A percentile compares a stretch with the other conserved stretches of the same genome.
Conservation (phyloP, 2,113 vertebrate species). For the Myotis brandtii region DNA sequence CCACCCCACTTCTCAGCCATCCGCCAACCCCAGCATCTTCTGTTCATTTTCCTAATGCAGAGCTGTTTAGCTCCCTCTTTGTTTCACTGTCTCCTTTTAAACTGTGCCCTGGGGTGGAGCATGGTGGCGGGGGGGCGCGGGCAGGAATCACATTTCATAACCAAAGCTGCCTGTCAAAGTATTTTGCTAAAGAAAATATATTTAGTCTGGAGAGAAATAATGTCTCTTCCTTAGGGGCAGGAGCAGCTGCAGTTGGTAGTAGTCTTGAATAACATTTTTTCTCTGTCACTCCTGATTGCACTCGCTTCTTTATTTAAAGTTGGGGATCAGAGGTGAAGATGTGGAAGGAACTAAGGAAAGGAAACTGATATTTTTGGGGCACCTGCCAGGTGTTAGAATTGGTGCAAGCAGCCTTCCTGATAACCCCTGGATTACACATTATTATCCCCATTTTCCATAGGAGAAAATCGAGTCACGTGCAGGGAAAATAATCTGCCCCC, state of each 20-base stretch:
- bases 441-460: neutral
- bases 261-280: conserved; percentile 44
- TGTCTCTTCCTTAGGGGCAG: conserved; percentile 59
- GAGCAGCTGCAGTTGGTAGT: conserved; percentile 50
- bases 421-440: neutral
- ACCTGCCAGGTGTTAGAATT: neutral
- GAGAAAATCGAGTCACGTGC: neutral
- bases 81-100: conserved; percentile 61
- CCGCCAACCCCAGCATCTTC: neutral
- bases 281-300: conserved; percentile 13
- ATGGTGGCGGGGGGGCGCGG: neutral
- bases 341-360: neutral
- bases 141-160: conserved; percentile 68
- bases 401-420: neutral
- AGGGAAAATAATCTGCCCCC: neutral
- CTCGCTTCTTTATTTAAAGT: conserved; percentile 36
- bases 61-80: neutral
- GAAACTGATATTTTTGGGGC: neutral
- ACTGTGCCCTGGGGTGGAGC: conserved; percentile 28
- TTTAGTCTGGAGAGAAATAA: conserved; percentile 72
- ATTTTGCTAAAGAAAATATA: conserved; percentile 73
- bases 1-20: neutral
- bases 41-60: neutral
- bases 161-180: conserved; percentile 69
- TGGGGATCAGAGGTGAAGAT: neutral